Evolutionary conservation across 2,113 vertebrate genomes (phyloP).

Genomic region (Bubo bubo): DNA sequence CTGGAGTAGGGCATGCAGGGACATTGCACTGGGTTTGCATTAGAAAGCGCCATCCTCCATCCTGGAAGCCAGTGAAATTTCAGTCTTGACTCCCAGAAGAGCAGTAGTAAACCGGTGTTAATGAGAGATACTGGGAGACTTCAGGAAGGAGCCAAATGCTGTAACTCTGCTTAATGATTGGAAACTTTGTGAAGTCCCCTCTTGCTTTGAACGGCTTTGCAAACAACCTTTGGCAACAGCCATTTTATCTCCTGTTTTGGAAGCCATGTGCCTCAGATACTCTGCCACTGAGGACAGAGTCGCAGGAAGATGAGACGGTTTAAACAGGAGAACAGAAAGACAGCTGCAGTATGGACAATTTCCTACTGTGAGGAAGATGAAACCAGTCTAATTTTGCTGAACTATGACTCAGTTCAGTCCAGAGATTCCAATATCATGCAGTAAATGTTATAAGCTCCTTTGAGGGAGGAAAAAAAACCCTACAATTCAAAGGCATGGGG

Average conservation of each 20-base stretch:
- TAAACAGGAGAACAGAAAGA: conserved; percentile 36
- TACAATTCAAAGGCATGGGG: background rate
- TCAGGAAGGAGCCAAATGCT: conserved; percentile 28
- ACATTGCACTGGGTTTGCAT: background rate
- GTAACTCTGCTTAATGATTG: conserved; percentile 1
- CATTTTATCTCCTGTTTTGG: conserved; percentile 32
- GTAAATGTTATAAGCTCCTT: conserved; percentile 43
- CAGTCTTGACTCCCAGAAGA: conserved; percentile 25
- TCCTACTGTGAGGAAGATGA: conserved; percentile 51
- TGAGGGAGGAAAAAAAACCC: background rate
- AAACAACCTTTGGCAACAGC: conserved; percentile 31
- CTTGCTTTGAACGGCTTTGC: background rate
- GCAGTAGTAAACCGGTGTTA: conserved; percentile 37
- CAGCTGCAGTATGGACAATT: conserved; percentile 6
- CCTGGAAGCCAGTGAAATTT: conserved; percentile 39
- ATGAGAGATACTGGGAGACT: conserved; percentile 45
- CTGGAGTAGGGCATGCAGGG: background rate
- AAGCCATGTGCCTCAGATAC: background rate
- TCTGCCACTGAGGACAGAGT: background rate
- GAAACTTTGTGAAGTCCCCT: conserved; percentile 3
- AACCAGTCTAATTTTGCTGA: conserved; percentile 41
- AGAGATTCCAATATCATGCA: conserved; percentile 15
- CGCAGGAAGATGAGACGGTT: background rate
- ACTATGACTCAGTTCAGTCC: conserved; percentile 53
- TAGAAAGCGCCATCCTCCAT: background rate